Percentiles rank a stretch among this genome's conserved stretches.
Evolutionary conservation across 2,113 vertebrate species (phyloP).

Genomic region (Sander lucioperca): DNA sequence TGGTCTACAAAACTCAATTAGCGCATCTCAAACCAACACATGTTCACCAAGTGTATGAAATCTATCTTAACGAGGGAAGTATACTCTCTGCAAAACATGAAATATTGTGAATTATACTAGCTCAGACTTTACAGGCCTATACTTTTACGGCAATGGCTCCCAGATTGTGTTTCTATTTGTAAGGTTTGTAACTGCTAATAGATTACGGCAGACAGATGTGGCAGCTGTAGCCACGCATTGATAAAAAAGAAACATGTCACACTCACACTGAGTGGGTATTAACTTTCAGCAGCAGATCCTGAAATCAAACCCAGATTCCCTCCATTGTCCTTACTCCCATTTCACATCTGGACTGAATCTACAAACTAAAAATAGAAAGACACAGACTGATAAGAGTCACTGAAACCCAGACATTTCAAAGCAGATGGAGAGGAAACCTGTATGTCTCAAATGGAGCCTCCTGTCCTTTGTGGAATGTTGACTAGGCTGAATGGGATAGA

Average conservation of each 20-base stretch:
- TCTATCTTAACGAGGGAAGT: constrained; percentile 8
- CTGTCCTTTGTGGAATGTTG: constrained; percentile 53
- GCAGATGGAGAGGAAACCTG: constrained; percentile 23
- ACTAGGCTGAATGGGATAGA: constrained; percentile 30
- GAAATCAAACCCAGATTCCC: constrained; percentile 15
- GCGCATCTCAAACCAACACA: constrained; percentile 38
- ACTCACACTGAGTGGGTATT: constrained; percentile 25
- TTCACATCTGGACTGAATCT: constrained; percentile 78
- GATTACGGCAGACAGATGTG: constrained; percentile 47
- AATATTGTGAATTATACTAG: constrained; percentile 31
- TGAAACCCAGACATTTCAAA: constrained; percentile 39
- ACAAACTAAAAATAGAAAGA: constrained; percentile 62
- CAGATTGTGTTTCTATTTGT: constrained; percentile 59
- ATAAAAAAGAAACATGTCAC: constrained; percentile 31
- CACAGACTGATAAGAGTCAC: constrained; percentile 57
- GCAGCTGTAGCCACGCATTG: constrained; percentile 4
- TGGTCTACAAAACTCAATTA: constrained; percentile 52
- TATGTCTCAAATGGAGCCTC: constrained; percentile 36
- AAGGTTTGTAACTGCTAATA: constrained; percentile 45
- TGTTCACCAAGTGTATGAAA: constrained; percentile 44
- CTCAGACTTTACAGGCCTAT: constrained; percentile 19
- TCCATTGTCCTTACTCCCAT: neutral
- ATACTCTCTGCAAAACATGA: constrained; percentile 11
- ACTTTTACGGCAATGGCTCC: constrained; percentile 27
- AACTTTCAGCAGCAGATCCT: constrained; percentile 40